A percentile compares a stretch with the other conserved stretches of the same genome.
Conservation (phyloP, 1,140 invertebrate species). For the Agrypnia vestita region DNA sequence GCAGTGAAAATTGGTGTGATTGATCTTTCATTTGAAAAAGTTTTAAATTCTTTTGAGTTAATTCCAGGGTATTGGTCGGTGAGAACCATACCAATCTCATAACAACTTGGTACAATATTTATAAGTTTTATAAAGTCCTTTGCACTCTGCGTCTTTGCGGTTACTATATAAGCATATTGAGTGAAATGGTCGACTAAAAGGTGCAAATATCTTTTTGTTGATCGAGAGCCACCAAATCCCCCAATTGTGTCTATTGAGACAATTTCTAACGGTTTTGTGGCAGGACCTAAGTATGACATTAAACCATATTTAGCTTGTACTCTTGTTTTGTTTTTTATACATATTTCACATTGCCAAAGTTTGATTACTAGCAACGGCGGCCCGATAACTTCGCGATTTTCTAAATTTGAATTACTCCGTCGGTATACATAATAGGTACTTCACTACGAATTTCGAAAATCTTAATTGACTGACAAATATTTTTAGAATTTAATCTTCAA, state of each 20-base stretch:
- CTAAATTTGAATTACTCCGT: too few relatives aligned
- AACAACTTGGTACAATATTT: neutral
- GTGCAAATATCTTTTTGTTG: neutral
- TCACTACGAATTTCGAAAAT: too few relatives aligned
- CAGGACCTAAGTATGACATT: neutral
- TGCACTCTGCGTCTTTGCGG: conserved; percentile 3
- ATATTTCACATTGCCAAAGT: too few relatives aligned
- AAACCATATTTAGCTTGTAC: neutral
- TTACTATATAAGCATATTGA: neutral
- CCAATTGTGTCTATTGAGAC: neutral
- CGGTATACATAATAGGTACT: too few relatives aligned
- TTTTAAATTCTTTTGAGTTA: too few relatives aligned
- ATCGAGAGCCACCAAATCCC: neutral
- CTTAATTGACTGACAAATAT: too few relatives aligned
- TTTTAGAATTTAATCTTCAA: too few relatives aligned
- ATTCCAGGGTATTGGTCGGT: conserved; percentile 14
- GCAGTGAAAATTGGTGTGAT: conserved; percentile 1
- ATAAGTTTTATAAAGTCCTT: conserved; percentile 5
- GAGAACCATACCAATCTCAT: neutral
- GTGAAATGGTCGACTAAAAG: neutral
- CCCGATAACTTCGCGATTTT: too few relatives aligned
- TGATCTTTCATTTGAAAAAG: neutral
- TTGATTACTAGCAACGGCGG: too few relatives aligned
- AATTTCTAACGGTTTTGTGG: conserved; percentile 2
- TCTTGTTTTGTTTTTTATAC: too few relatives aligned